Evolutionary conservation across 2,888 invertebrate species (phyloP), one percentile per base, ranked within the genome.

Genomic region (Apocheima hispidaria): DNA sequence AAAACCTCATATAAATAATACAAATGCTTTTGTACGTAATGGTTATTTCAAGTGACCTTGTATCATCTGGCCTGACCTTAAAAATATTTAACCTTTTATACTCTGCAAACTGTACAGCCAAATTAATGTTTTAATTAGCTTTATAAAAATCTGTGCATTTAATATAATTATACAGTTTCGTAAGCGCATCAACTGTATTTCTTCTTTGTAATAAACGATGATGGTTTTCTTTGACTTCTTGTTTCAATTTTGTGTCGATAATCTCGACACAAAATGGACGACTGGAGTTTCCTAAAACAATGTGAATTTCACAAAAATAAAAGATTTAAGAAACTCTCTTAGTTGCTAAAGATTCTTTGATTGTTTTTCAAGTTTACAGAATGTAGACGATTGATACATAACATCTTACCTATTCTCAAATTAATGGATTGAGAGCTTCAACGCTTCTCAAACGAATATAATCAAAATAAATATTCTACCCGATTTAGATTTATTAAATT

Each of bases 31-130:
- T 26, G 46, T 35, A 33, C 43, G 35, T 35, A 56, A 49, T 30
- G 46, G 49, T 21, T 44, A 28, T 63, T 52, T 46, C 12, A 14
- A 44, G 18, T 50, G 41, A 51, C 54, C 51, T 48, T 59, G 55
- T 49, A 43, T 48, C 49, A 49, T 59, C 51, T 51, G 40, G 48
- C 36, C 35, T 59, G 55, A 55, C 63, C 59, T 63, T 51, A 54
- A 38, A 30, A 52, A 48, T 54, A 51, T 51, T 59, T 41, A 43
- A 63, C 63, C 52, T 61, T 55, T 30, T 63, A 4, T 30, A 16
- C 4, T 20, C n/a, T 35, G 7, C 30, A 4, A 2, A 21, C 21
- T 35, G 21, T 35, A 14, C 21, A 21, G 20, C 35, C 49, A 9
- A 14, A 30, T 30, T 46, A 14, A 2, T 28, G 26, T 26, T 46